A percentile compares a stretch with the other conserved stretches of the same genome.
phyloP scores from a whole-genome alignment of 2,113 vertebrate genomes.

The Anser cygnoides region DNA sequence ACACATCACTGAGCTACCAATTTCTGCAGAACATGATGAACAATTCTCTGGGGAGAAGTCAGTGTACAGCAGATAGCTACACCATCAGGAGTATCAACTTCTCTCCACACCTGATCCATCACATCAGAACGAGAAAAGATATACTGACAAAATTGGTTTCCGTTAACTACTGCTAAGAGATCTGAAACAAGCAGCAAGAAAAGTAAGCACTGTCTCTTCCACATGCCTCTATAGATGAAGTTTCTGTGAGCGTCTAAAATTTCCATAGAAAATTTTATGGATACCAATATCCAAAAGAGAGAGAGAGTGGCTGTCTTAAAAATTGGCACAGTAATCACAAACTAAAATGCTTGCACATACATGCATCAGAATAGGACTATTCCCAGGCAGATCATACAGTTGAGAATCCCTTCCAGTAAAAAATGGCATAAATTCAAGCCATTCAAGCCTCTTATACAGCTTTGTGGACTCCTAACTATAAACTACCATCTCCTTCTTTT shows the following conservation, averaged over 20 bases:
- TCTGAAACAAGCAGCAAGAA: background rate
- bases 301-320: background rate
- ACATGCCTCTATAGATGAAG: background rate
- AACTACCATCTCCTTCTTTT: background rate
- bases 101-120: slow-evolving; percentile 38
- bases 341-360: background rate
- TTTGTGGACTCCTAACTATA: background rate
- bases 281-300: background rate
- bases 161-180: slow-evolving; percentile 14
- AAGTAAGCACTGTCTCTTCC: background rate
- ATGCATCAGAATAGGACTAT: background rate
- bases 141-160: slow-evolving; percentile 18
- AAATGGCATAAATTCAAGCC: background rate
- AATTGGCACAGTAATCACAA: background rate
- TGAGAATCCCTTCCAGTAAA: background rate
- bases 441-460: background rate
- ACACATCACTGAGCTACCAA: background rate
- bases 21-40: slow-evolving; percentile 17
- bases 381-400: background rate
- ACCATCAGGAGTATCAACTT: slow-evolving; percentile 50
- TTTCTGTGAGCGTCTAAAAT: background rate
- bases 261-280: background rate
- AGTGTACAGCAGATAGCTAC: background rate
- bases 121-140: slow-evolving; percentile 30
- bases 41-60: slow-evolving; percentile 19